Conservation (phyloP, 2,797 vertebrate species). For the Arrhamphus sclerolepis region DNA sequence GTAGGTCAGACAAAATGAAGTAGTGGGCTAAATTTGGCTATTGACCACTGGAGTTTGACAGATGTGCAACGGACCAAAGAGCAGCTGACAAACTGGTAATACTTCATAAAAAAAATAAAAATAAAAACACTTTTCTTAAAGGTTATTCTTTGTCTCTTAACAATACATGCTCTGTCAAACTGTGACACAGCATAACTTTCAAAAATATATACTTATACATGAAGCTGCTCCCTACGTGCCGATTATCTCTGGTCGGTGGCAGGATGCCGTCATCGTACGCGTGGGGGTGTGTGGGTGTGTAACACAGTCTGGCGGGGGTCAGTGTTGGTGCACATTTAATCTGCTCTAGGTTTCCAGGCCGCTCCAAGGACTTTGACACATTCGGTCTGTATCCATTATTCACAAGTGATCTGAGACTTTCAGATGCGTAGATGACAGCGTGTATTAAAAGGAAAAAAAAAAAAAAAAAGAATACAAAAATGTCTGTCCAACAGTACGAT, state of each 20-base stretch:
- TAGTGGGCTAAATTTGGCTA: too few relatives aligned
- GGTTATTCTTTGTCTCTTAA: not conserved
- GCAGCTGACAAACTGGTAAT: not conserved
- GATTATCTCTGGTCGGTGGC: slow-evolving; percentile 40
- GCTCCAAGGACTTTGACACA: slow-evolving; percentile 72
- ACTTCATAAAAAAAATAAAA: not conserved
- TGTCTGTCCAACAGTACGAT: slow-evolving; percentile 22
- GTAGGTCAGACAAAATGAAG: too few relatives aligned
- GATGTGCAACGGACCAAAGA: too few relatives aligned
- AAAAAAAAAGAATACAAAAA: too few relatives aligned
- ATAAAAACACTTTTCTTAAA: not conserved
- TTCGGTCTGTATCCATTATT: slow-evolving; percentile 69
- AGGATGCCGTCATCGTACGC: slow-evolving; percentile 43
- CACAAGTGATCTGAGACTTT: slow-evolving; percentile 48
- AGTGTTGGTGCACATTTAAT: slow-evolving; percentile 71
- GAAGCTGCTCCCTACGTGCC: slow-evolving; percentile 23
- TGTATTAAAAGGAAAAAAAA: not conserved
- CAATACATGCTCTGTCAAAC: slow-evolving; percentile 8
- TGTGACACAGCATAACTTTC: slow-evolving; percentile 1
- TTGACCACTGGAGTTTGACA: too few relatives aligned
- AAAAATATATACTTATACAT: too few relatives aligned
- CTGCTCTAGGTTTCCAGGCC: slow-evolving; percentile 73
- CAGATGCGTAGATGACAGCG: slow-evolving; percentile 4
- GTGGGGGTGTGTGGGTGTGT: slow-evolving; percentile 50
- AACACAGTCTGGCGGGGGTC: slow-evolving; percentile 68